Evolutionary conservation across 1,140 invertebrate genomes (phyloP), one percentile per base, ranked within the genome.

Genomic region (Platorchestia sp.): DNA sequence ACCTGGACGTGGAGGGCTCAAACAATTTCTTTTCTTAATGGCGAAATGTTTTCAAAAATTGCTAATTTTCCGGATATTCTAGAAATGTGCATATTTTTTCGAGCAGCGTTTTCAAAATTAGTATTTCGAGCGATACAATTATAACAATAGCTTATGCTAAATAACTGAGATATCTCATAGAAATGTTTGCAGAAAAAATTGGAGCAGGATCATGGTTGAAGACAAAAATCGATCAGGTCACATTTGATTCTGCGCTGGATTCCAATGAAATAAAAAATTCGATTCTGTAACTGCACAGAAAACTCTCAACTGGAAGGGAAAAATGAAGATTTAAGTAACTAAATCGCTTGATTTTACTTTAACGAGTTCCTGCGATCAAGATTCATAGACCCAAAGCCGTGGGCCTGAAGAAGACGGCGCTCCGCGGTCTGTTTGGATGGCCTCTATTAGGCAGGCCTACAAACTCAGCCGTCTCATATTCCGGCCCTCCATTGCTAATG

Each of bases 401-500:
- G n/a, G 87, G 87, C 41, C 87, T 89, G 87, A 89, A 89, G 87
- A 89, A 89, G 87, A 41, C 87, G n/a, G 5, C 87, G 14, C 87
- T 44, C 36, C 0, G 87, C 42, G 87, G 87, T 89, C 87, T 89
- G 87, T 89, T 89, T 89, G 87, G 91, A 93, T 93, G 43, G 45
- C 45, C 36, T 93, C 91, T 47, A 93, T 45, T 93, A 93, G 45
- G 44, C 43, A 40, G 45, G 91, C 91, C 91, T 47, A 93, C 43
- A 44, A 44, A 93, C 91, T 42, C 40, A 45, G 91, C 91, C 91
- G 6, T 45, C 91, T 93, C 91, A 93, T 93, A 93, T 93, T 44
- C 91, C 91, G 40, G 43, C 7, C 43, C 91, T 47, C 91, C 91
- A 93, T 93, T 47, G 91, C 91, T 93, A 93, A 93, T 93, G 91